Evolutionary conservation across 2,888 invertebrate genomes (phyloP), one percentile per base, ranked within the genome.

Genomic region (Cantharis flavilabris): DNA sequence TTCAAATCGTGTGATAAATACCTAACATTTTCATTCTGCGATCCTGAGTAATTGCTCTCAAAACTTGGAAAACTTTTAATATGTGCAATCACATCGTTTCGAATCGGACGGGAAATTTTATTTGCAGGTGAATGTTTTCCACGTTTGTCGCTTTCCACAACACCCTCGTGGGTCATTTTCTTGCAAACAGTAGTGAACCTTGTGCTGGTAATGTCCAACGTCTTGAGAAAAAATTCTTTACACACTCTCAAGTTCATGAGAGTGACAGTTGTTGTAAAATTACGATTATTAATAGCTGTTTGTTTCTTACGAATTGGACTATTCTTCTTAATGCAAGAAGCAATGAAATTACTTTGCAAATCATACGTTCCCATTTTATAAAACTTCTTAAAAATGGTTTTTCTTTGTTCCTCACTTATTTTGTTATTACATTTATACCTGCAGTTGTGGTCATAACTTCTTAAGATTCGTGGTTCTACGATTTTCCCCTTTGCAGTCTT

Each of bases 161-260:
- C 62, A 23, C 72, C 69, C n/a, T 72, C 13, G 70, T 26, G 14
- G 23, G 2, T 62, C n/a, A 71, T 78, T 70, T 78, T 78, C 49
- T 70, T 11, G 64, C 72, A 77, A 71, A 77, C 72, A 62, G 70
- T 49, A 13, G 70, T 72, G 62, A 78, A 78, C 1, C 72, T 20
- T 23, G 30, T 65, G 18, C 73, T 71, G 30, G 69, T 73, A 14
- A 76, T 78, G 33, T 76, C 73, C 71, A 78, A 71, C 30, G 76
- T 75, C 67, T 76, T 75, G 9, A 78, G 63, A 62, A 78, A 78
- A 30, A 78, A 76, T 62, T 67, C 23, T 70, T 76, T 78, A 30
- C 78, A 76, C 10, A 75, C 78, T 33, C 72, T 30, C 64, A 64
- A 63, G 26, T 75, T 71, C 30, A 16, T 14, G 13, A 14, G 30